Percentiles rank a stretch among this genome's conserved stretches.
Conservation (phyloP, 2,113 vertebrate genomes). For the Cebidichthys violaceus region DNA sequence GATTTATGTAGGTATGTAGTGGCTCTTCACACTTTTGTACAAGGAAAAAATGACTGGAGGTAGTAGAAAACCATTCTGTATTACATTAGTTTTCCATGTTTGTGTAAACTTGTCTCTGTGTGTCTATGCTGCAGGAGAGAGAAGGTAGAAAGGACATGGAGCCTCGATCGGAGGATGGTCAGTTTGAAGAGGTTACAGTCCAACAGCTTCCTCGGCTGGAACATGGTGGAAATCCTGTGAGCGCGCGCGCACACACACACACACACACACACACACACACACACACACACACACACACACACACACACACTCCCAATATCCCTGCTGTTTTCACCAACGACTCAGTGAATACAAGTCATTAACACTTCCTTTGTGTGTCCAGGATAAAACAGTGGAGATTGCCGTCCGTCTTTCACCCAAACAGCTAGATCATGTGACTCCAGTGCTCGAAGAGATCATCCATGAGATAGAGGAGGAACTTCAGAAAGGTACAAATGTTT, state of each 20-base stretch:
- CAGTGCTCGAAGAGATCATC: conserved; percentile 73
- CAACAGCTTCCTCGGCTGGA: conserved; percentile 54
- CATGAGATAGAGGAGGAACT: conserved; percentile 67
- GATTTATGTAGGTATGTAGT: neutral
- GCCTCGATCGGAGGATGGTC: conserved; percentile 70
- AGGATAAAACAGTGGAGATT: conserved; percentile 76
- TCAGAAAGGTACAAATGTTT: conserved; percentile 64
- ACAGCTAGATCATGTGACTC: conserved; percentile 71
- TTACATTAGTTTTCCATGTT: neutral
- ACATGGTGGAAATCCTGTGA: conserved; percentile 58
- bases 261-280: neutral
- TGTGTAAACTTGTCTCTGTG: neutral
- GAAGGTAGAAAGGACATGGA: conserved; percentile 74
- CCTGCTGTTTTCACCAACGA: neutral
- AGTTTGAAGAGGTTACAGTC: conserved; percentile 63
- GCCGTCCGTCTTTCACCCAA: conserved; percentile 69
- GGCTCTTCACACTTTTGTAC: neutral
- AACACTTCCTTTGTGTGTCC: conserved; percentile 8
- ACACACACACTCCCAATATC: neutral
- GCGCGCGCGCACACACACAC: neutral
- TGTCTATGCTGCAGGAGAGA: conserved; percentile 72
- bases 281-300: neutral
- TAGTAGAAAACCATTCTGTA: too few species aligned
- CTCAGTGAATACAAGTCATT: neutral
- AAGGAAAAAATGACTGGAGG: neutral